Evolutionary conservation across 2,113 vertebrate species (phyloP), one percentile per base, ranked within the genome.

Genomic region (Pipa parva): DNA sequence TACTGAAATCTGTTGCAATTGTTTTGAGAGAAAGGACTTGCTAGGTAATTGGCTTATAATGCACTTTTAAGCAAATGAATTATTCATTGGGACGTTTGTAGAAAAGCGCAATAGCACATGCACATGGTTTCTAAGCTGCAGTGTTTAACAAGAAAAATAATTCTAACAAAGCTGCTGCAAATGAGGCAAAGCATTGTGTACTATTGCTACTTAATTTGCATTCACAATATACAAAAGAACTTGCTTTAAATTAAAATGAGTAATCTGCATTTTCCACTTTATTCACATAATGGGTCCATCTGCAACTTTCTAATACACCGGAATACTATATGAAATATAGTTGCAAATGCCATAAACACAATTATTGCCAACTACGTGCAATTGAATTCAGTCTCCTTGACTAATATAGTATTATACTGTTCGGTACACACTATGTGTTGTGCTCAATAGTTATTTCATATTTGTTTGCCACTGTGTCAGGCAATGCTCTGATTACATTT

Each of bases 181-280:
- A 67, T 57, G 42, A 67, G 54, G 42, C 39, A 67, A 36, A 46
- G 24, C 21, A 37, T 29, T 36, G 63, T 46, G 6, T 36, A 46
- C 54, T 58, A 17, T 46, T 26, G 9, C 54, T 36, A 21, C 45
- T 58, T 58, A 29, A 67, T 67, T 46, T 58, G 57, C 46, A 58
- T 49, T 58, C 39, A 48, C 45, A 67, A 48, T 58, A 58, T 54
- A 67, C 63, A 67, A 66, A 48, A 67, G 63, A 15, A 12, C 26
- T 67, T 37, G 18, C 58, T 67, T 58, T 46, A 56, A 58, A 67
- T 67, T 39, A 50, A 58, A 67, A 58, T 67, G 63, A 36, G 37
- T 58, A 49, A 57, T 67, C 63, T 67, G 63, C 42, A 67, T 67
- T 58, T 67, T 67, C 54, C 37, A 67, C 25, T 65, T 63, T 39